Evolutionary conservation across 2,888 invertebrate genomes (phyloP), one percentile per base, ranked within the genome.

Genomic region (Sylvicola cinctus): DNA sequence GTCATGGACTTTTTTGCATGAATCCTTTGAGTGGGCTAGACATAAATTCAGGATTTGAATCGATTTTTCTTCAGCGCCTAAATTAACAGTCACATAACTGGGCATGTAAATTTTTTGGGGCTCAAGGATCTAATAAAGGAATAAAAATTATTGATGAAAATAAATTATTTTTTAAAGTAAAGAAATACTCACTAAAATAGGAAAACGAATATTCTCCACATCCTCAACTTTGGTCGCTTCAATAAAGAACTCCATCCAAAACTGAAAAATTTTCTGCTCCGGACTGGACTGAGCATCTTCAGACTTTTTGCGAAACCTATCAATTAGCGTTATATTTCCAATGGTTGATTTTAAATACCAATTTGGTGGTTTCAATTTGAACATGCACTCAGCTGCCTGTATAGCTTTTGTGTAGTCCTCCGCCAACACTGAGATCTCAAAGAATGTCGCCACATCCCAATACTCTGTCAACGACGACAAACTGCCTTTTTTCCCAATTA

Each of bases 361-460:
- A 54, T 81, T 79, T 0, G 87, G 85, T 28, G 85, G 85, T 59
- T 85, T 87, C 36, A 87, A 53, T 54, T 78, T 81, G 47, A 85
- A 87, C 87, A 87, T 87, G 50, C 81, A 84, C 52, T 85, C 83
- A 1, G 96, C 91, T 11, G 96, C 96, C 60, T 91, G 90, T 44
- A 90, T 81, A 0, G 96, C 95, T 58, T 96, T 96, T 11, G 77
- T 70, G 53, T 93, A 96, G 55, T 98, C 93, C 56, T 95, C 90
- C 2, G 93, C 93, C 20, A 98, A 63, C 0, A 98, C 95, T 31
- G 91, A 91, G 43, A 96, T 95, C 61, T 95, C 95, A 56, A 96
- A 95, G 65, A 90, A 98, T 2, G 90, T 95, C 0, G 95, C 95
- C 11, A 98, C 95, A 55, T 95, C 95, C 98, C 98, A 98, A 52